Conservation (phyloP, 2,888 invertebrate species). For the Platycheirus albimanus region DNA sequence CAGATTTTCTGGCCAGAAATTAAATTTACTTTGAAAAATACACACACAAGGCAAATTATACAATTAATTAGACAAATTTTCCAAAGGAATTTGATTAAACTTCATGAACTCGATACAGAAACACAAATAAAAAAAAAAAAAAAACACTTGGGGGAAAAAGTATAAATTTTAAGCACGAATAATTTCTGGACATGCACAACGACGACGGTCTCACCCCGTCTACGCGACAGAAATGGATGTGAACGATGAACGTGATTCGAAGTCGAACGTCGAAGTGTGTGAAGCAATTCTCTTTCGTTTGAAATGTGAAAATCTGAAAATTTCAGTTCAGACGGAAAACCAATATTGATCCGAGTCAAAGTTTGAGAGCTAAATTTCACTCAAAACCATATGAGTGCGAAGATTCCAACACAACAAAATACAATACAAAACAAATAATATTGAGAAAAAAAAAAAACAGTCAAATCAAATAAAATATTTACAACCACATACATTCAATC, state of each 20-base stretch:
- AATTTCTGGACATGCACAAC: constrained; percentile 36
- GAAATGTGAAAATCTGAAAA: constrained; percentile 34
- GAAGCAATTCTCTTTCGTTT: constrained; percentile 17
- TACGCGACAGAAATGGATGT: constrained; percentile 62
- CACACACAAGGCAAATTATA: too few species aligned
- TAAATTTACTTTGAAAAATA: not conserved
- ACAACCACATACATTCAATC: not conserved
- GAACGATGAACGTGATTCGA: too few species aligned
- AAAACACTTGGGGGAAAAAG: constrained; percentile 14
- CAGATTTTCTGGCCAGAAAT: constrained; percentile 45
- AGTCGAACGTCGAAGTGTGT: not conserved
- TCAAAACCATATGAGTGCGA: not conserved
- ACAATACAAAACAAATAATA: not conserved
- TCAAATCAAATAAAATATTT: not conserved
- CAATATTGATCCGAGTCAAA: constrained; percentile 68
- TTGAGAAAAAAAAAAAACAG: not conserved
- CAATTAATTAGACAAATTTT: constrained; percentile 9
- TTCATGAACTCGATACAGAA: not conserved
- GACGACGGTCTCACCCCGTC: constrained; percentile 63
- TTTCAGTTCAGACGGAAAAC: constrained; percentile 38
- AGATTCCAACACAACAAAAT: not conserved
- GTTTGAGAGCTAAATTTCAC: not conserved
- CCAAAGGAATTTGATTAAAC: not conserved
- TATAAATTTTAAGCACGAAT: constrained; percentile 37
- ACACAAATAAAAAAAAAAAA: constrained; percentile 9